Evolutionary conservation across 2,888 invertebrate species (phyloP).

Genomic region (Aleiodes alternator): DNA sequence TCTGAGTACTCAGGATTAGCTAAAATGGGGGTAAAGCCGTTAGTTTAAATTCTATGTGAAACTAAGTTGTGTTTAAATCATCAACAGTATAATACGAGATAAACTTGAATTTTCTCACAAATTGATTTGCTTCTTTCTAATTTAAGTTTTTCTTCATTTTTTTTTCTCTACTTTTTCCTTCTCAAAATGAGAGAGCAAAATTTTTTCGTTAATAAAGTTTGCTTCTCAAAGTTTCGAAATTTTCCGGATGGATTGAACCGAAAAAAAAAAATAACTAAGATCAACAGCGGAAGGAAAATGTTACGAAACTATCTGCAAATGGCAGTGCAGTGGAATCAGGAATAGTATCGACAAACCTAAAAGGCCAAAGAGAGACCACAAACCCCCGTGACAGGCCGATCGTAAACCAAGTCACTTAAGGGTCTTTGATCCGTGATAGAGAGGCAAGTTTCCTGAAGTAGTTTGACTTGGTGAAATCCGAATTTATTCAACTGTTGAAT

Average conservation of each 20-base stretch:
- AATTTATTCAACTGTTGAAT: slow-evolving; percentile 5
- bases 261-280: slow-evolving; percentile 1
- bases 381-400: slow-evolving; percentile 25
- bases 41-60: slow-evolving; percentile 28
- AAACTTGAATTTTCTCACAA: neutral
- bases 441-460: slow-evolving; percentile 15
- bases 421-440: slow-evolving; percentile 29
- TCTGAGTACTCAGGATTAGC: slow-evolving; percentile 20
- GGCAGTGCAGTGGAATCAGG: slow-evolving; percentile 8
- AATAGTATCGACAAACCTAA: slow-evolving; percentile 19
- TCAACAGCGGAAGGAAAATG: neutral
- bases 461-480: slow-evolving; percentile 11
- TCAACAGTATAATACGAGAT: slow-evolving; percentile 14
- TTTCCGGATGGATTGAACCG: neutral
- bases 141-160: neutral
- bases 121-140: neutral
- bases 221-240: neutral
- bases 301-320: slow-evolving; percentile 25
- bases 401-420: slow-evolving; percentile 28
- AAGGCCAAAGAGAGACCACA: slow-evolving; percentile 24
- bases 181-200: neutral
- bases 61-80: slow-evolving; percentile 24
- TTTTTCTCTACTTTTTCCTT: too few relatives aligned
- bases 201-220: neutral
- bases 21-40: slow-evolving; percentile 3